These are phyloP conservation scores for Hartigia nigra DNA, from an alignment of 2,888 invertebrate genomes.

Conservation along the genomic window DNA sequence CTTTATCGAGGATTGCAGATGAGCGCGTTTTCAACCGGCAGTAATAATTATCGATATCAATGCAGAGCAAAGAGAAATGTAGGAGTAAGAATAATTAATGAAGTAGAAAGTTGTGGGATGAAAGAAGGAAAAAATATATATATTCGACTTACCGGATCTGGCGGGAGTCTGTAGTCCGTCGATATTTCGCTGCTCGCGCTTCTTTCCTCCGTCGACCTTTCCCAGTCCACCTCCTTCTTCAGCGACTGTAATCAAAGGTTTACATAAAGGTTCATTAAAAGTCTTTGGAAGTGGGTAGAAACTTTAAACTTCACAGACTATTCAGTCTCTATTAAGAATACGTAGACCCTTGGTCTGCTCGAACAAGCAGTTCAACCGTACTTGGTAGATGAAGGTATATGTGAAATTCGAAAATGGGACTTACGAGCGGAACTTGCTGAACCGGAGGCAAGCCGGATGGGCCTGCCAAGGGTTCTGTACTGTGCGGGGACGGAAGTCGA, in stretches of 20 bases:
- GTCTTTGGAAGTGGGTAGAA: neutral
- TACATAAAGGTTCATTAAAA: constrained; percentile 21
- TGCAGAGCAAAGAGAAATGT: constrained; percentile 61
- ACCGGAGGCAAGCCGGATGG: constrained; percentile 89
- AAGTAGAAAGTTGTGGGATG: constrained; percentile 38
- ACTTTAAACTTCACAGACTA: neutral
- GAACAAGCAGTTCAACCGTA: neutral
- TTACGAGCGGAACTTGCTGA: constrained; percentile 90
- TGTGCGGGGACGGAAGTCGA: constrained; percentile 73
- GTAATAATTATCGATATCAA: constrained; percentile 47
- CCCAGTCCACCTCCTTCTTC: constrained; percentile 91
- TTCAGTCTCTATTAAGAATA: neutral
- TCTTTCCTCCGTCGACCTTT: constrained; percentile 78
- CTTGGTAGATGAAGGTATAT: neutral
- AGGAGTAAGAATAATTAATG: constrained; percentile 55
- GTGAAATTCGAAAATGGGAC: constrained; percentile 43
- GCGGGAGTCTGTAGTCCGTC: constrained; percentile 81
- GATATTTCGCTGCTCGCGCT: constrained; percentile 81
- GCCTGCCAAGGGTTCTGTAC: constrained; percentile 79
- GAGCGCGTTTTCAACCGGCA: constrained; percentile 46
- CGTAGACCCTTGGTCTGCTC: neutral
- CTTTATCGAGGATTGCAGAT: constrained; percentile 47
- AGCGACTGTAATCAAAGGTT: constrained; percentile 76
- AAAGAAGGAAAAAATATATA: constrained; percentile 28
- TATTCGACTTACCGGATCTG: constrained; percentile 81